Conservation (phyloP, 2,113 vertebrate species). For the Elanus axillaris region DNA sequence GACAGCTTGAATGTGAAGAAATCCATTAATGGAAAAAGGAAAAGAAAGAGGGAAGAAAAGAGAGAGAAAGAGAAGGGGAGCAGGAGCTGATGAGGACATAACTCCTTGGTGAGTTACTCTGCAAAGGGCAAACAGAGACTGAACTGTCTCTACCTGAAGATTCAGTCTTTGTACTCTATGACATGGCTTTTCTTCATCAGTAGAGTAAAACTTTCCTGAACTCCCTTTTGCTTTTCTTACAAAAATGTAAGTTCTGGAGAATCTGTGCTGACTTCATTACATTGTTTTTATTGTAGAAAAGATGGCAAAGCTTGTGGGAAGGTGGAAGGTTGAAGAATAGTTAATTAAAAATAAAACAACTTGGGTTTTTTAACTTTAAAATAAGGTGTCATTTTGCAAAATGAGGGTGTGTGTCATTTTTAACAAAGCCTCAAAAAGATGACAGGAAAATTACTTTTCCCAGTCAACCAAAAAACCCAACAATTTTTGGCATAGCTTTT, state of each 20-base stretch:
- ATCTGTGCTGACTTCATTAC: not conserved
- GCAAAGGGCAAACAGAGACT: not conserved
- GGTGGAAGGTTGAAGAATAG: not conserved
- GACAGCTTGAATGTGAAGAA: not conserved
- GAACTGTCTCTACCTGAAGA: not conserved
- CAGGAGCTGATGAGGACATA: not conserved
- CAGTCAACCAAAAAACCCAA: accelerated
- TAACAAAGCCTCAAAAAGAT: not conserved
- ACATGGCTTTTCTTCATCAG: not conserved
- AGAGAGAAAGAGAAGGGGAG: not conserved
- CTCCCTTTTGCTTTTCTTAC: not conserved
- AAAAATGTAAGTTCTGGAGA: not conserved
- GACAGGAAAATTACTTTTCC: not conserved
- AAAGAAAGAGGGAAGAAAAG: not conserved
- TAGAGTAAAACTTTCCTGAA: not conserved
- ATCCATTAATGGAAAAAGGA: not conserved
- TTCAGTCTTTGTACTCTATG: not conserved
- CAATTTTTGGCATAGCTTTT: not conserved
- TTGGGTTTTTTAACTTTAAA: not conserved
- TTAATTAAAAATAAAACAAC: not conserved
- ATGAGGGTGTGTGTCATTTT: not conserved
- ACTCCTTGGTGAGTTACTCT: not conserved
- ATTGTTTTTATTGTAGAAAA: not conserved
- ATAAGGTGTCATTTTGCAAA: not conserved
- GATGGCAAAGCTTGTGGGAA: not conserved